A percentile compares a stretch with the other conserved stretches of the same genome.
These are phyloP conservation scores for Pterostichus madidus DNA, from an alignment of 2,888 invertebrate genomes.

Conservation along the genomic window DNA sequence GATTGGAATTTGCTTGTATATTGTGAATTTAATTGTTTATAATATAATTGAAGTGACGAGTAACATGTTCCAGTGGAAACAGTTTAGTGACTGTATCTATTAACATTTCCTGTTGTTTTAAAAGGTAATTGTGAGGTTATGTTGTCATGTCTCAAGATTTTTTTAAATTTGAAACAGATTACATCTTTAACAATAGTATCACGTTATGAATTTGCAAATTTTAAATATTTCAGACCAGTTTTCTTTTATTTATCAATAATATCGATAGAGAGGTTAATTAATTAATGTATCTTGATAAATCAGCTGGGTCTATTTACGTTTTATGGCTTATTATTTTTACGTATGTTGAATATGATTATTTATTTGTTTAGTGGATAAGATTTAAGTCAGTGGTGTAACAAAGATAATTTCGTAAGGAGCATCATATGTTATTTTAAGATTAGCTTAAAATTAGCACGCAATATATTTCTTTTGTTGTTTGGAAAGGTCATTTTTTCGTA, in stretches of 20 bases:
- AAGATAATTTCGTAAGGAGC: constrained; percentile 14
- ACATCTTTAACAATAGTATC: background rate
- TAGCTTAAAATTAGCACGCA: constrained; percentile 30
- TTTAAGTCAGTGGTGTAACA: constrained; percentile 10
- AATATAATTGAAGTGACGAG: constrained; percentile 10
- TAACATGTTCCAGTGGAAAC: constrained; percentile 6
- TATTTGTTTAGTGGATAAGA: background rate
- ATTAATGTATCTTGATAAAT: background rate
- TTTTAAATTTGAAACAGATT: constrained; percentile 4
- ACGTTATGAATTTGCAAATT: constrained; percentile 50
- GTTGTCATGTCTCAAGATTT: background rate
- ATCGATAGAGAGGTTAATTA: background rate
- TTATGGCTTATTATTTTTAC: background rate
- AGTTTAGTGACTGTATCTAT: constrained; percentile 39
- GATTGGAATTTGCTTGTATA: constrained; percentile 8
- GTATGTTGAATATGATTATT: too few relatives aligned
- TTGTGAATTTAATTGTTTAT: constrained; percentile 19
- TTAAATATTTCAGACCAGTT: background rate
- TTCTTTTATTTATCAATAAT: too few relatives aligned
- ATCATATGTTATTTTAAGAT: constrained; percentile 30
- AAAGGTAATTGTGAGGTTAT: constrained; percentile 58
- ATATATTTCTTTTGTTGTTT: constrained; percentile 28
- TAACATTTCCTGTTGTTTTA: constrained; percentile 50
- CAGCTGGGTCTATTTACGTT: background rate
- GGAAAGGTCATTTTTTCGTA: background rate